Evolutionary conservation across 2,797 vertebrate species (phyloP), one percentile per base, ranked within the genome.

Genomic region (Sebastes miniatus): DNA sequence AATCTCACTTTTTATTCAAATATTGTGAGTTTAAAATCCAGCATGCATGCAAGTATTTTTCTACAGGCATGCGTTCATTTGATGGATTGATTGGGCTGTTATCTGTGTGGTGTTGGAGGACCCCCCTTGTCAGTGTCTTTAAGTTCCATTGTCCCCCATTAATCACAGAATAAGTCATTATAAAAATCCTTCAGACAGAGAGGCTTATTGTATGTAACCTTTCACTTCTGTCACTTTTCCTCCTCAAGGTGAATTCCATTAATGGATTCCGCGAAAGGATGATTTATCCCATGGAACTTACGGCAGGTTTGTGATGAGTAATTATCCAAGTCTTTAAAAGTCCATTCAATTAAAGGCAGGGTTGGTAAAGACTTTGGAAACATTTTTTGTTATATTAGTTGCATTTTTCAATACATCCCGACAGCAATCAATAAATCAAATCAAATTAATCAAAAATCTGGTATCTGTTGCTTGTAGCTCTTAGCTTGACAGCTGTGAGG

Each of bases 191-290:
- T 71, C 79, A 75, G 31, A 82, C 61, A 56, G 58, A 59, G 64
- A 57, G 2, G 81, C 67, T 83, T 81, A 76, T 80, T 77, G 73
- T 83, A 77, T 67, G 79, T 56, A 72, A 80, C 75, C 79, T 81
- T 77, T 85, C 65, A 73, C 79, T 81, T 29, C 62, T 69, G 77
- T 76, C 72, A 50, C n/a, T 83, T 85, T 79, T 84, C 63, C 65
- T 80, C 74, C 71, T 83, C 87, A 91, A 91, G 89, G 88, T 87
- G 80, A 90, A 83, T 81, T 67, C 22, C 39, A 79, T 81, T 80
- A 83, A 69, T 18, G 43, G 50, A 78, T 69, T 59, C 36, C 54
- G 43, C 43, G 59, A 69, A 79, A 73, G 81, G 50, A 79, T 85
- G 77, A 91, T 89, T 88, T 81, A 93, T 91, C 62, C 79, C 59